Evolutionary conservation across 2,113 vertebrate species (phyloP).

Genomic region (Esox niger): DNA sequence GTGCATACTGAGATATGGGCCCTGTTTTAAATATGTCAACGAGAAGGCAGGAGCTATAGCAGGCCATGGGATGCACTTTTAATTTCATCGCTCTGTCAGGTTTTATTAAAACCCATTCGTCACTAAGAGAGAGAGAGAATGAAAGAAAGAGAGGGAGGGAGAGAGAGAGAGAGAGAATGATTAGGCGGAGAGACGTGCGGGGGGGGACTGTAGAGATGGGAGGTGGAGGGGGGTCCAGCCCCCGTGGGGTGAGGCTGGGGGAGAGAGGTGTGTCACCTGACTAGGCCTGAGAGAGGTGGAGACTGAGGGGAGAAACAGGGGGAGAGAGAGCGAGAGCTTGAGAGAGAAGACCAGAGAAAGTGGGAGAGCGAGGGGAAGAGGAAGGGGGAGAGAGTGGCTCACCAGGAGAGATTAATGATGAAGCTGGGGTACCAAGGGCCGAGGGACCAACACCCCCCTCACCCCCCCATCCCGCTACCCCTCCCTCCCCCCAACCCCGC

Average conservation of each 20-base stretch:
- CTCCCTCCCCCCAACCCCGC: slow-evolving; percentile 30
- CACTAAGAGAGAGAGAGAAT: slow-evolving; percentile 55
- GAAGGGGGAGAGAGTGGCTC: slow-evolving; percentile 50
- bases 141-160: slow-evolving; percentile 25
- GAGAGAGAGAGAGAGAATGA: slow-evolving; percentile 27
- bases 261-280: slow-evolving; percentile 21
- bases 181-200: slow-evolving; percentile 51
- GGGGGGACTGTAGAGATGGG: slow-evolving; percentile 29
- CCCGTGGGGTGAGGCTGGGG: slow-evolving; percentile 39
- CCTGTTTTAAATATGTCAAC: slow-evolving; percentile 74
- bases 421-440: slow-evolving; percentile 59
- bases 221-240: slow-evolving; percentile 6
- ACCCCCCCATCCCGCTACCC: neutral
- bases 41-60: slow-evolving; percentile 55
- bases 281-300: slow-evolving; percentile 15
- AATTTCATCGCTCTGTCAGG: slow-evolving; percentile 78
- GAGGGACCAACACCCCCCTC: slow-evolving; percentile 29
- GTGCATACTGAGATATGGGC: slow-evolving; percentile 55
- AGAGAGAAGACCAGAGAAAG: too few relatives aligned
- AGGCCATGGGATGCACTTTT: slow-evolving; percentile 71
- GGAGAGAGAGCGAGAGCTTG: slow-evolving; percentile 33
- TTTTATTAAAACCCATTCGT: slow-evolving; percentile 82
- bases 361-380: slow-evolving; percentile 39
- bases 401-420: slow-evolving; percentile 70
- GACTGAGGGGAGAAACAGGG: slow-evolving; percentile 35